phyloP scores from a whole-genome alignment of 2,113 vertebrate species.

The Glaucidium brasilianum region DNA sequence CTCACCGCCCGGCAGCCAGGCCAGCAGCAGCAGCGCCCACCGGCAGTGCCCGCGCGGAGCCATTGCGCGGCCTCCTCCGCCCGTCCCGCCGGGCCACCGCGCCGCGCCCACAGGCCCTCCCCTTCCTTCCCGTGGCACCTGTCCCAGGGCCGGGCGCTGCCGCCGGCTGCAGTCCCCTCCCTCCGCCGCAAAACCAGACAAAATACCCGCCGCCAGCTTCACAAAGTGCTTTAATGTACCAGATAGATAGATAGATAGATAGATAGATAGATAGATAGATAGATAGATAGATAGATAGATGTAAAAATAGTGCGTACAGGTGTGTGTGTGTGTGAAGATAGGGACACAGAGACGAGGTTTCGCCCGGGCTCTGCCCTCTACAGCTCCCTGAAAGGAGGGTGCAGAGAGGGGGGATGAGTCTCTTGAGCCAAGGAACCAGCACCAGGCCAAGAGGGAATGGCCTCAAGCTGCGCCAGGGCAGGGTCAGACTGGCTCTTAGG shows the following conservation, averaged over 20 bases:
- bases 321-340: not conserved
- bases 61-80: constrained; percentile 46
- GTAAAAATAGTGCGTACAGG: rapidly evolving
- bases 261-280: not conserved
- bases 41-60: not conserved
- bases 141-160: not conserved
- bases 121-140: constrained; percentile 42
- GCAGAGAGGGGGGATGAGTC: no score
- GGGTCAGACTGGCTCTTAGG: no score
- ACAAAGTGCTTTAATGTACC: not conserved
- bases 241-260: not conserved
- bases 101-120: not conserved
- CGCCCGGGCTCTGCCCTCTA: not conserved
- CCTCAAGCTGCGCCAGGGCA: no score
- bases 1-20: constrained; percentile 74
- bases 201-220: not conserved
- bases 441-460: no score
- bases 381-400: no score
- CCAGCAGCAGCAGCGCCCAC: constrained; percentile 59
- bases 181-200: not conserved
- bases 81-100: not conserved
- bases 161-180: not conserved
- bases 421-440: no score
- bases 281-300: not conserved
- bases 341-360: not conserved